Conservation (phyloP, 2,888 invertebrate species). For the Halictus quadricinctus region DNA sequence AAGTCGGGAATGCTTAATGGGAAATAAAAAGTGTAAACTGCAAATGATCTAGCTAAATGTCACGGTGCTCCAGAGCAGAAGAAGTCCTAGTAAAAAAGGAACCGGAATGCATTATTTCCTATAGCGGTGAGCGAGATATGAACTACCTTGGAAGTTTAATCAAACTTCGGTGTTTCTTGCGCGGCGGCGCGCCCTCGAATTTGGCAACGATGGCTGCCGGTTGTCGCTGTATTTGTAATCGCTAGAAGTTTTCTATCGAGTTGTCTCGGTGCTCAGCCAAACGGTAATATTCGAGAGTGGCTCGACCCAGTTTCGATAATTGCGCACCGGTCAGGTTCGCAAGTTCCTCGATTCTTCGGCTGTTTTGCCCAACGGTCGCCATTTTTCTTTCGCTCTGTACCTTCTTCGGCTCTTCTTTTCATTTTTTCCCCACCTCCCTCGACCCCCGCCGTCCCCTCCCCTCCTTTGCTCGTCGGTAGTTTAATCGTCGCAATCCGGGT, state of each 20-base stretch:
- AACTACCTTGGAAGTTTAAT: conserved; percentile 53
- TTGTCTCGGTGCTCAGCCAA: conserved; percentile 31
- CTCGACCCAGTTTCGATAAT: conserved; percentile 64
- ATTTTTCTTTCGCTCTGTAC: conserved; percentile 20
- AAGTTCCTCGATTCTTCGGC: conserved; percentile 41
- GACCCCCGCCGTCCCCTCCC: accelerated
- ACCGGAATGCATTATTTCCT: conserved; percentile 18
- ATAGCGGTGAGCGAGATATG: not conserved
- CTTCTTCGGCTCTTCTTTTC: conserved; percentile 10
- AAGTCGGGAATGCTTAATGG: not conserved
- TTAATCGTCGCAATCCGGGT: conserved; percentile 46
- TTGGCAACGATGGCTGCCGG: conserved; percentile 36
- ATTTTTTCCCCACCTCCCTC: not conserved
- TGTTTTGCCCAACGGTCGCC: conserved; percentile 6
- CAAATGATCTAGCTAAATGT: not conserved
- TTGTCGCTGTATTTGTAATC: conserved; percentile 51
- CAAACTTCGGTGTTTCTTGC: conserved; percentile 38
- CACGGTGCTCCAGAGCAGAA: not conserved
- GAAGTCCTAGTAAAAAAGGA: not conserved
- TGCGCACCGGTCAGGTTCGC: conserved; percentile 43
- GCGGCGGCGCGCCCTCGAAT: conserved; percentile 33
- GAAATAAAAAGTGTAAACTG: not conserved
- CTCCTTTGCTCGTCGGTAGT: conserved; percentile 29
- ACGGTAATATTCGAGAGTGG: conserved; percentile 58
- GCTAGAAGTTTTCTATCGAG: conserved; percentile 49